phyloP scores from a whole-genome alignment of 2,113 vertebrate species.

The Hippocampus abdominalis region DNA sequence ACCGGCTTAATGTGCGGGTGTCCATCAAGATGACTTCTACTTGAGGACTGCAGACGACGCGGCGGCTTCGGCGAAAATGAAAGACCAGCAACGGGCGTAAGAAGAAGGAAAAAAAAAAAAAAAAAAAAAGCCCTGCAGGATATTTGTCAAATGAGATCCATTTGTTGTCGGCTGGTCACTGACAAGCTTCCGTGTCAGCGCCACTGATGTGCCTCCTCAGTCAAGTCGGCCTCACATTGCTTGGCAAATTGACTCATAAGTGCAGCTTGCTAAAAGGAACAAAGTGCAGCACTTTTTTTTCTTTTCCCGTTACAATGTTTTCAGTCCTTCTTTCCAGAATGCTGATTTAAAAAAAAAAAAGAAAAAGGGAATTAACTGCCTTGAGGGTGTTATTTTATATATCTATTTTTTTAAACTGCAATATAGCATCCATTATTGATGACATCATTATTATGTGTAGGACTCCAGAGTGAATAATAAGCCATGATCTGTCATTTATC shows the following conservation, averaged over 20 bases:
- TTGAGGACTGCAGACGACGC: conserved; percentile 10
- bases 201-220: conserved; percentile 60
- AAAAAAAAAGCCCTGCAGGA: conserved; percentile 22
- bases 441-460: conserved; percentile 80
- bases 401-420: conserved; percentile 31
- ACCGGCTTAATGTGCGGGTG: conserved; percentile 18
- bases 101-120: background rate
- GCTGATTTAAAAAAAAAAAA: conserved; percentile 44
- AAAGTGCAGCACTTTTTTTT: conserved; percentile 73
- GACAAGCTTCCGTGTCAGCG: conserved; percentile 56
- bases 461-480: conserved; percentile 77
- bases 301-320: conserved; percentile 37
- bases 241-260: conserved; percentile 76
- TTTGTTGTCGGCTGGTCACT: conserved; percentile 53
- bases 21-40: conserved; percentile 27
- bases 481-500: conserved; percentile 79
- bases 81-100: conserved; percentile 18
- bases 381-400: conserved; percentile 71
- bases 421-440: conserved; percentile 74
- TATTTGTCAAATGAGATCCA: conserved; percentile 62
- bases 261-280: conserved; percentile 66
- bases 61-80: conserved; percentile 21
- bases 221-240: conserved; percentile 64
- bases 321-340: conserved; percentile 62
- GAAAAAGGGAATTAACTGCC: conserved; percentile 71